Evolutionary conservation across 2,113 vertebrate species (phyloP).

Genomic region (Glaucomys volans): DNA sequence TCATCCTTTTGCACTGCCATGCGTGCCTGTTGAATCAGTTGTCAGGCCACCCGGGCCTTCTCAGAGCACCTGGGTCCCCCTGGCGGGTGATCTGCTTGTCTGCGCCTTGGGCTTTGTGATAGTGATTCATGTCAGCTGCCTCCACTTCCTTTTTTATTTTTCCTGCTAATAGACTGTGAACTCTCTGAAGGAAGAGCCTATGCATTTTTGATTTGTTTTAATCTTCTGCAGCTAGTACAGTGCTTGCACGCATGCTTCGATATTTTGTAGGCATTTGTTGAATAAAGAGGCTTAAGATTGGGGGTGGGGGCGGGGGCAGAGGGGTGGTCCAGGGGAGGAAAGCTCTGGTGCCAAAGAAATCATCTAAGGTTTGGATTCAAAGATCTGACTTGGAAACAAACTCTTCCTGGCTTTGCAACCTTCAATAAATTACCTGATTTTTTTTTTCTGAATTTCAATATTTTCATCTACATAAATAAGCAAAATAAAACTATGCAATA

Average conservation of each 20-base stretch:
- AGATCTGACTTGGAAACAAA: background rate
- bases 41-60: background rate
- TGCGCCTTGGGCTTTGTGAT: background rate
- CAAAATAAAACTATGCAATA: background rate
- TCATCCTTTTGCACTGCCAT: background rate
- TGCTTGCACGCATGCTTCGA: background rate
- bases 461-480: background rate
- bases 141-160: background rate
- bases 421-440: background rate
- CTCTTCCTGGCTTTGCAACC: background rate
- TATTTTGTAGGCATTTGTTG: background rate
- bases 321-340: no score
- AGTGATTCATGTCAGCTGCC: background rate
- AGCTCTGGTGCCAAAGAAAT: background rate
- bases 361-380: background rate
- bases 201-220: background rate
- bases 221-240: background rate
- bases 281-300: background rate
- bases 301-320: no score
- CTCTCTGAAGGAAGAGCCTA: background rate
- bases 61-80: background rate
- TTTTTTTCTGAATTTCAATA: constrained; percentile 30
- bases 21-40: background rate
- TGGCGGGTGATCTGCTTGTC: background rate
- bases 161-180: background rate